Percentiles rank a stretch among this genome's conserved stretches.
phyloP scores from a whole-genome alignment of 2,113 vertebrate genomes.

The Thunnus maccoyii region DNA sequence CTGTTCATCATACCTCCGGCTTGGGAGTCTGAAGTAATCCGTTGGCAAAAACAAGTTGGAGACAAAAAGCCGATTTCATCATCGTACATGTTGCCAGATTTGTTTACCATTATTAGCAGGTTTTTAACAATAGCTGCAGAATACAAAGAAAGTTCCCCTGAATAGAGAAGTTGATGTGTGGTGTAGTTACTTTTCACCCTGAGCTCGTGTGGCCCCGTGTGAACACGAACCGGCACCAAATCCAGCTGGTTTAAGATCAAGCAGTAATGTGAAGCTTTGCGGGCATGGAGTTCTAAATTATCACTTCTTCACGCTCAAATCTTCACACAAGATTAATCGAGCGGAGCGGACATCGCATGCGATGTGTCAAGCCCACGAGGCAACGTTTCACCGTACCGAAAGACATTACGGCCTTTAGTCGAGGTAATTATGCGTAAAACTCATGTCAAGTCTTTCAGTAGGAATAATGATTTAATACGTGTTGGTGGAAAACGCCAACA shows the following conservation, averaged over 20 bases:
- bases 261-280: background rate
- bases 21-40: too few relatives aligned
- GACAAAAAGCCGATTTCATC: too few relatives aligned
- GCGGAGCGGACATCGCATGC: background rate
- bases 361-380: background rate
- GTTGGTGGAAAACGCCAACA: constrained; percentile 22
- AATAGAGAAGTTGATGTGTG: too few relatives aligned
- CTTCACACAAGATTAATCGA: background rate
- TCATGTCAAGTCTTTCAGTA: background rate
- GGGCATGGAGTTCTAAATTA: background rate
- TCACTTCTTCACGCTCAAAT: background rate
- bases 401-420: background rate
- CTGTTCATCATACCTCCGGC: too few relatives aligned
- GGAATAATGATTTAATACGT: constrained; percentile 24
- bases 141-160: too few relatives aligned
- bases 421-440: background rate
- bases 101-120: too few relatives aligned
- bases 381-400: background rate
- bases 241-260: background rate
- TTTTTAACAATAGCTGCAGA: too few relatives aligned
- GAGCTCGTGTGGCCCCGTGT: too few relatives aligned
- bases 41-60: too few relatives aligned
- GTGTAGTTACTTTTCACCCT: too few relatives aligned
- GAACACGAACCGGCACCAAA: too few relatives aligned
- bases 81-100: too few relatives aligned